phyloP scores from a whole-genome alignment of 2,113 vertebrate species.

The Phyllostomus hastatus region DNA sequence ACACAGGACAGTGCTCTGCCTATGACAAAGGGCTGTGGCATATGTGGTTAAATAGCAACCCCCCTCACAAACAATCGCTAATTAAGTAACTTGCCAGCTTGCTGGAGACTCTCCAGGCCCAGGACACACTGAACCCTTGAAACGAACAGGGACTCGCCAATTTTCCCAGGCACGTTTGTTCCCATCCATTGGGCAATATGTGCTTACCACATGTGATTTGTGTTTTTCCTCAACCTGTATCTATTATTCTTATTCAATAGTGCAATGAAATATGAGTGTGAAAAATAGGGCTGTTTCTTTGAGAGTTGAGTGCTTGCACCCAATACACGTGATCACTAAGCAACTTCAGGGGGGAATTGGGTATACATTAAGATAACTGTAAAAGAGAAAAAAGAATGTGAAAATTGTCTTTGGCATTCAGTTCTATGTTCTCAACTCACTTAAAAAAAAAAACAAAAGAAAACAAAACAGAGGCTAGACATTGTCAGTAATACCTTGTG shows the following conservation, averaged over 20 bases:
- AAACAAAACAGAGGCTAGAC: neutral
- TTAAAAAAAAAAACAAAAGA: neutral
- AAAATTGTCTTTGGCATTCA: neutral
- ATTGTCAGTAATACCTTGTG: neutral
- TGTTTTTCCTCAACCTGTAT: neutral
- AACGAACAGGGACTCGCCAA: too few species aligned
- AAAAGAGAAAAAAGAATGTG: neutral
- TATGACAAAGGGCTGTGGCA: neutral
- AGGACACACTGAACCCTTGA: fast-evolving
- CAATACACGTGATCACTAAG: neutral
- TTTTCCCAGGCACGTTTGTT: neutral
- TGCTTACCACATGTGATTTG: neutral
- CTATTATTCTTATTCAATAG: neutral
- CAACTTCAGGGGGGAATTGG: neutral
- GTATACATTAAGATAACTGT: neutral
- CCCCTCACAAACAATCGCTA: neutral
- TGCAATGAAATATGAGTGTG: neutral
- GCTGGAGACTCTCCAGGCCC: neutral
- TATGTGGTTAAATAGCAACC: neutral
- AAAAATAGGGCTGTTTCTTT: neutral
- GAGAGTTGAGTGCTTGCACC: neutral
- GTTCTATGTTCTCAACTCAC: neutral
- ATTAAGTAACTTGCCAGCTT: neutral
- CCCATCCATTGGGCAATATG: neutral
- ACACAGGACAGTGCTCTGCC: neutral